Evolutionary conservation across 2,797 vertebrate species (phyloP), one percentile per base, ranked within the genome.

Genomic region (Danionella dracula): DNA sequence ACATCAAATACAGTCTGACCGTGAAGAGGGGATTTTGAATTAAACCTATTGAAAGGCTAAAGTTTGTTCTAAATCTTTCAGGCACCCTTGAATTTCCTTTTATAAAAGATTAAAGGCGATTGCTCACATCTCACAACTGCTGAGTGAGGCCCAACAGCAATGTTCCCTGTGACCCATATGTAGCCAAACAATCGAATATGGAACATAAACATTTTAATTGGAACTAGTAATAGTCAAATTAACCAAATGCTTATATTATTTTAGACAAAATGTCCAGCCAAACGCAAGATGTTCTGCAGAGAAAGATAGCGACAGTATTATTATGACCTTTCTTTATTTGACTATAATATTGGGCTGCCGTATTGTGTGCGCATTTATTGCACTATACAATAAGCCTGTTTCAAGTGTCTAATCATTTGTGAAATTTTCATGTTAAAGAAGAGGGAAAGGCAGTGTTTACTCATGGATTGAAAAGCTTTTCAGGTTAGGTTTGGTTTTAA

Each of bases 401-500:
- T 29, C 27, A 29, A 29, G 27, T 27, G 20, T n/a, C n/a, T n/a
- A n/a, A 27, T 42, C 1, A 31, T 29, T 19, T 2, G 27, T 19
- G 8, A 59, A 42, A 12, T 42, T 37, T 15, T n/a, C 34, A 27
- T 27, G 6, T 27, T 27, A 6, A 6, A 27, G 23, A 3, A 27
- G 6, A 40, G 5, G 42, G 17, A 21, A 34, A 32, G 12, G 16
- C 32, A 40, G 21, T 13, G n/a, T 23, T 50, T 20, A 11, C 34
- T 34, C 59, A 32, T n/a, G 40, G 19, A 31, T 31, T 44, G 8
- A 27, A 45, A 53, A 60, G 53, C 69, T 59, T 20, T 23, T 60
- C 40, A 54, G 48, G 55, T 66, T 38, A 70, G 51, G 68, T 57
- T 50, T 41, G 27, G 12, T 21, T 58, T 66, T 71, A 66, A 71